phyloP scores from a whole-genome alignment of 2,888 invertebrate species.

The Anagyrus pseudococci region DNA sequence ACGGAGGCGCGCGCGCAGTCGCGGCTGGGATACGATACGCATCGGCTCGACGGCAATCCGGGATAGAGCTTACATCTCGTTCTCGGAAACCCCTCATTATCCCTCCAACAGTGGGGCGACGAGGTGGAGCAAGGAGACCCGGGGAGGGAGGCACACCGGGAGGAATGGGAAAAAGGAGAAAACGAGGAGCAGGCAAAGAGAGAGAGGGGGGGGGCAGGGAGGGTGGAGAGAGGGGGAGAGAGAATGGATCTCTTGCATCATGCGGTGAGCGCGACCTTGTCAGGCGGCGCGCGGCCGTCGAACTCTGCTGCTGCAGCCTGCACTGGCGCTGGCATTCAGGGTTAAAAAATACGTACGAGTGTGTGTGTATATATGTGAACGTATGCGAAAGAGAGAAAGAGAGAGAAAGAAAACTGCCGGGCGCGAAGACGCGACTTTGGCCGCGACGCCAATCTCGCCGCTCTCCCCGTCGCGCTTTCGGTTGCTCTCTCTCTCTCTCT shows the following conservation, averaged over 20 bases:
- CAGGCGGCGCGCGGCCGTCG: constrained; percentile 49
- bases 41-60: not conserved
- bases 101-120: not conserved
- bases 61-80: constrained; percentile 2
- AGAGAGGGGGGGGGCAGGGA: constrained; percentile 6
- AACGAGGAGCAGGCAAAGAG: constrained; percentile 5
- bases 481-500: not conserved
- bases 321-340: constrained; percentile 44
- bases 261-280: constrained; percentile 48
- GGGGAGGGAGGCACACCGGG: not conserved
- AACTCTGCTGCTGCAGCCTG: constrained; percentile 44
- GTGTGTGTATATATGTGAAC: not conserved
- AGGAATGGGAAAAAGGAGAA: not conserved
- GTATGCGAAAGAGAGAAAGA: no score
- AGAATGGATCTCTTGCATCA: constrained; percentile 49
- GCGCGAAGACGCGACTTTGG: not conserved
- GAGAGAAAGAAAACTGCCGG: no score
- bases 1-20: no score
- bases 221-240: constrained; percentile 4
- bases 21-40: no score
- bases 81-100: constrained; percentile 9
- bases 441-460: constrained; percentile 22
- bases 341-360: constrained; percentile 41
- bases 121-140: not conserved
- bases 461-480: not conserved